Base-by-base conservation (phyloP, 2,888 invertebrate species). In the Acronicta aceris region DNA sequence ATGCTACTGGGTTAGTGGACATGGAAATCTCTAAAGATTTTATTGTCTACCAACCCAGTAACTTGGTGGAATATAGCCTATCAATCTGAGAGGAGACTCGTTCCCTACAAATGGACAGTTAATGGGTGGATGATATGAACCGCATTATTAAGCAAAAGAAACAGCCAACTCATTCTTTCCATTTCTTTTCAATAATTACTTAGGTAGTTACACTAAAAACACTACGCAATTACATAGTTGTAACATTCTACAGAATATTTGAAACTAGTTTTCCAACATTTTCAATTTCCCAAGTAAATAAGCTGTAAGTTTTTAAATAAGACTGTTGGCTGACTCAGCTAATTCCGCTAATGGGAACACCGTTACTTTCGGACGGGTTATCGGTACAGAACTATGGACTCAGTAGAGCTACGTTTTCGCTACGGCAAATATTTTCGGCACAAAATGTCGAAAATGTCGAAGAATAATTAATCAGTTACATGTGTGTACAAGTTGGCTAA, bases 211-310 rank as follows among this genome's bases (percentile, higher is more conserved):
- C 47, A 47, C 36, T 64, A 75, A 75, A 69, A 65, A 58, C 54
- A 53, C 46, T 61, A 55, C 33, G 13, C 7, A n/a, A 55, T 48
- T 60, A 45, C 40, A 55, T 61, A 58, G 52, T 52, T 40, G 47
- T 59, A 52, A 57, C 56, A 55, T 46, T 45, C 45, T 50, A 50
- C 56, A 50, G 48, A 58, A 70, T 60, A 65, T 67, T 71, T 68
- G 50, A 61, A 72, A 78, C 65, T 79, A 62, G 67, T 80, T 75
- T 62, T 69, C 65, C 62, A 75, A 74, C 76, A 74, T 79, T 81
- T 79, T 79, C 79, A 82, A 82, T 82, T 82, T 79, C 66, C 56
- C 65, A 56, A 65, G 79, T 75, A 81, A 81, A 78, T 78, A 72
- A 78, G 74, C 59, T 59, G 64, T 62, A 72, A 67, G 55, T 78